Base-by-base conservation (phyloP, 2,113 vertebrate species). In the Salvelinus alpinus region DNA sequence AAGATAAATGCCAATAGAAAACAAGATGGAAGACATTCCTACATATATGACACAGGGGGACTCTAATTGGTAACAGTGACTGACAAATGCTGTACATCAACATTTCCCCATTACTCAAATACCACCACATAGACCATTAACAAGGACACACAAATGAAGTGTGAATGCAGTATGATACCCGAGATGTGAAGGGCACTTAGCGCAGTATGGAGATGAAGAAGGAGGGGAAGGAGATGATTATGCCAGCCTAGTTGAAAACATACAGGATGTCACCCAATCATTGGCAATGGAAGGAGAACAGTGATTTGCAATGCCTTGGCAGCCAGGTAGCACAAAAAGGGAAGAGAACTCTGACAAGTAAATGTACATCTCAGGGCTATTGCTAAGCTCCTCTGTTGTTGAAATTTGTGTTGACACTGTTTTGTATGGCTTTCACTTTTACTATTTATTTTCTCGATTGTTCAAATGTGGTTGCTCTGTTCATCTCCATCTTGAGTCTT, bases 241-340 rank as follows among this genome's bases (percentile, higher is more conserved):
- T 82, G 84, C 79, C 71, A 86, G 78, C 79, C 70, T 48, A 54
- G 64, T 71, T 68, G 57, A 79, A 79, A 60, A 82, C 77, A 69
- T 87, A 78, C 51, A 4, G 4, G 51, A 54, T 18, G 51, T 54
- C 51, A 54, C 16, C 16, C 16, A 80, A 75, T 76, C 82, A 44
- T 80, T 81, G 81, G 85, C 88, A 86, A 87, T 86, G 84, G 68
- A 82, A 84, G 85, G 83, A 82, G 82, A 87, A 67, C 80, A 84
- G 73, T 84, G 86, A 86, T 86, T 86, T 69, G 27, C 59, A 31
- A 14, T 71, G 77, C 71, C 75, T 73, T 72, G 82, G 82, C 85
- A 87, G 79, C 64, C 77, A 57, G 47, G 59, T 79, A 59, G 66
- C 73, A 75, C 9, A 75, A 75, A 75, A 65, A 22, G 74, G 74